A percentile compares a stretch with the other conserved stretches of the same genome.
These are phyloP conservation scores for Apamea monoglypha DNA, from an alignment of 2,888 invertebrate genomes.

Conservation along the genomic window DNA sequence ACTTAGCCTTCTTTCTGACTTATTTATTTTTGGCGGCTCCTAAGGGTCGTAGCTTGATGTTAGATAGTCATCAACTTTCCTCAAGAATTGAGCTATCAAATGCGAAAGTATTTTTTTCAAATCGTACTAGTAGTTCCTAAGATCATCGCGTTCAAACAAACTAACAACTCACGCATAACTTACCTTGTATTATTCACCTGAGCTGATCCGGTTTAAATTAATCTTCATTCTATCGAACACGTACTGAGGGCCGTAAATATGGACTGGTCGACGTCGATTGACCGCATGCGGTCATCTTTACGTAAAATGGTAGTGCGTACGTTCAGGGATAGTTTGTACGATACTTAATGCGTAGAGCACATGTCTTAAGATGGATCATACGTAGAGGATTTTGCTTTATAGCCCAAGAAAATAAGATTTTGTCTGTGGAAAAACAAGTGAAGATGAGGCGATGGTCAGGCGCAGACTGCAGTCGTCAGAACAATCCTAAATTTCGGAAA, in stretches of 20 bases:
- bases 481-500: background rate
- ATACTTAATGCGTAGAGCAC: background rate
- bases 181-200: background rate
- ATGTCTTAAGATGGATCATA: background rate
- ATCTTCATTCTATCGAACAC: background rate
- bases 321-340: background rate
- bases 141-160: background rate
- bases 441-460: background rate
- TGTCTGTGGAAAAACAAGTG: background rate
- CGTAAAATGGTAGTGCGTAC: background rate
- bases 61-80: background rate
- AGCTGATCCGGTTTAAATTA: background rate
- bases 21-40: background rate
- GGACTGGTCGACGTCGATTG: background rate
- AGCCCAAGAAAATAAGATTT: background rate
- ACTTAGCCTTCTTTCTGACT: background rate
- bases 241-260: background rate
- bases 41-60: background rate
- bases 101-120: background rate
- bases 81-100: background rate
- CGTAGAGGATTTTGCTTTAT: background rate
- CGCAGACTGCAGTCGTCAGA: conserved; percentile 1
- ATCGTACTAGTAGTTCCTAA: background rate
- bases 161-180: background rate
- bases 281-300: background rate